These are phyloP conservation scores for Drosophila micromelanica DNA, from an alignment of 1,140 invertebrate genomes.

Conservation along the genomic window DNA sequence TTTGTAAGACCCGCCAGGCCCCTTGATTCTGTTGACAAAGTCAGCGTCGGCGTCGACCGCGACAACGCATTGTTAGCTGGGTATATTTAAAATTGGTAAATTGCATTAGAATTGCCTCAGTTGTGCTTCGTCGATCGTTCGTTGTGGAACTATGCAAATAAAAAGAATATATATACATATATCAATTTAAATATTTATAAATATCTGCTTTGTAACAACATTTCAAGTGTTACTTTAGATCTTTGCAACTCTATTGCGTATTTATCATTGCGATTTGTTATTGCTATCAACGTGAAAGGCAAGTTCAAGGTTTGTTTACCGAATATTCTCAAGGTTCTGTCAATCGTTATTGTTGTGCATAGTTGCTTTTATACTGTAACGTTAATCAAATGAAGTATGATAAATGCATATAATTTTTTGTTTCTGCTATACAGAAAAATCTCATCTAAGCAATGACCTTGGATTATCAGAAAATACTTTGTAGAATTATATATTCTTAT, in stretches of 20 bases:
- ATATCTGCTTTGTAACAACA: not conserved
- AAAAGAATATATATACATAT: slow-evolving; percentile 1
- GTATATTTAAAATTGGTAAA: slow-evolving; percentile 59
- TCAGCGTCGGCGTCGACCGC: not conserved
- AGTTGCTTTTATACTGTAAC: not conserved
- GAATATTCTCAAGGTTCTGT: slow-evolving; percentile 21
- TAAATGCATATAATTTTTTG: slow-evolving; percentile 12
- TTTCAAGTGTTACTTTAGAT: slow-evolving; percentile 19
- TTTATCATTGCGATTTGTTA: slow-evolving; percentile 12
- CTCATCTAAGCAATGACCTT: slow-evolving; percentile 51
- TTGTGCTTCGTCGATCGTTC: slow-evolving; percentile 62
- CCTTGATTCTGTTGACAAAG: slow-evolving; percentile 47
- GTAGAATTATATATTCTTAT: slow-evolving; percentile 33
- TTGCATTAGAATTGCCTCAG: slow-evolving; percentile 49
- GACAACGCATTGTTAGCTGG: not conserved
- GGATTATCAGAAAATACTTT: slow-evolving; percentile 29
- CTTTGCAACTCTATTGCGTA: slow-evolving; percentile 28
- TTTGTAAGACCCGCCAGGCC: slow-evolving; percentile 11
- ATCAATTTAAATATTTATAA: not conserved
- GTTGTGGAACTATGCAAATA: slow-evolving; percentile 35
- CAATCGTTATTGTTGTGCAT: not conserved
- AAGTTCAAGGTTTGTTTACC: slow-evolving; percentile 49
- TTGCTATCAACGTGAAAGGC: slow-evolving; percentile 28
- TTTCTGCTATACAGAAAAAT: slow-evolving; percentile 6
- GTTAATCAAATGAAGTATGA: slow-evolving; percentile 5